These are phyloP conservation scores for Hemitrygon akajei DNA, from an alignment of 2,797 vertebrate genomes.

Conservation along the genomic window DNA sequence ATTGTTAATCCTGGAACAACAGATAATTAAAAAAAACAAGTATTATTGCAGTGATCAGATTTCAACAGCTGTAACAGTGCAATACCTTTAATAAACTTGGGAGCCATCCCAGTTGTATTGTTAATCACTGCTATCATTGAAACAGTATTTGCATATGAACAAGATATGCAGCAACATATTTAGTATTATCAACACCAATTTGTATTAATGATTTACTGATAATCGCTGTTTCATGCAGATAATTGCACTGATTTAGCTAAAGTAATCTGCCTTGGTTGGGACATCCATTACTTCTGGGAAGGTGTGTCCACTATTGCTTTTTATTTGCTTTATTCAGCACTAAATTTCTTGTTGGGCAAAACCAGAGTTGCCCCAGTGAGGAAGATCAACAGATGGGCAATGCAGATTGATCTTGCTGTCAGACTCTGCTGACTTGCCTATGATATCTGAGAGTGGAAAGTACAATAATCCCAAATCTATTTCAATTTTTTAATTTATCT, in stretches of 20 bases:
- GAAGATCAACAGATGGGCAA: not conserved
- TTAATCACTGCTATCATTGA: not conserved
- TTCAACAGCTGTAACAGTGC: not conserved
- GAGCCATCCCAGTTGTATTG: not conserved
- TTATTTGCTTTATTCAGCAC: not conserved
- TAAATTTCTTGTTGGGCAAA: not conserved
- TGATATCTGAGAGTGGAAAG: not conserved
- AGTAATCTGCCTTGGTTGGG: not conserved
- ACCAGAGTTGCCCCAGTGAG: not conserved
- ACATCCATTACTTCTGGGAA: not conserved
- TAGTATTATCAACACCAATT: no score
- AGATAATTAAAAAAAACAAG: not conserved
- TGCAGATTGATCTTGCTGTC: not conserved
- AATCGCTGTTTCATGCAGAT: no score
- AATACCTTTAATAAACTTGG: conserved; percentile 11
- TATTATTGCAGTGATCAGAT: not conserved
- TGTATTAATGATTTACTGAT: no score
- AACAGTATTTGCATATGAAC: not conserved
- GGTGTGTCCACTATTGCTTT: not conserved
- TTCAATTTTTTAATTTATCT: not conserved
- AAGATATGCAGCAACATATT: not conserved
- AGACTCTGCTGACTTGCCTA: not conserved
- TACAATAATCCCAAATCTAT: not conserved
- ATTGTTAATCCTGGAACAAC: not conserved
- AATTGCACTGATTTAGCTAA: no score